phyloP scores from a whole-genome alignment of 2,797 vertebrate species.

The Chrysocyon brachyurus region DNA sequence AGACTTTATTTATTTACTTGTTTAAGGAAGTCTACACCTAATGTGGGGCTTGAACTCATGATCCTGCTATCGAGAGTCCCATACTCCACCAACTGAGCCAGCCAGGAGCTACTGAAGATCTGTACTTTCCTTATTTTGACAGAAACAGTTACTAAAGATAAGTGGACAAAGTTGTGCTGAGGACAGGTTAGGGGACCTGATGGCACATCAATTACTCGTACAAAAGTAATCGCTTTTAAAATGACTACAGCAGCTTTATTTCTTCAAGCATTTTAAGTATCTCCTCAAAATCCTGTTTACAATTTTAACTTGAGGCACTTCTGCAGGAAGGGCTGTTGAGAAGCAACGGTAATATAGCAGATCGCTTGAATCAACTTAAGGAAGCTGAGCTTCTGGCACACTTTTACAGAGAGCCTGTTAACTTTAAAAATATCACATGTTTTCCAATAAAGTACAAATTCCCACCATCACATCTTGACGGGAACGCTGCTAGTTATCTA shows the following conservation, averaged over 20 bases:
- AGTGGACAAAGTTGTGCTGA: background rate
- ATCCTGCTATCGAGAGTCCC: background rate
- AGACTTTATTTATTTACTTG: background rate
- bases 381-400: background rate
- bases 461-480: background rate
- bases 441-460: conserved; percentile 34
- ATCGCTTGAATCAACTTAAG: background rate
- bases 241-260: background rate
- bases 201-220: background rate
- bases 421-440: background rate
- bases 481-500: conserved; percentile 15
- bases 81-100: background rate
- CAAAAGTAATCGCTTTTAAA: background rate
- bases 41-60: background rate
- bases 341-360: background rate
- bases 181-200: background rate
- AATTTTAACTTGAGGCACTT: background rate
- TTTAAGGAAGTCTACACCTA: background rate
- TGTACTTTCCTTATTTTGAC: background rate
- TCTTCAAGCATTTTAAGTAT: background rate
- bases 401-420: background rate
- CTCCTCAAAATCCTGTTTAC: background rate
- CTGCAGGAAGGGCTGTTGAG: background rate
- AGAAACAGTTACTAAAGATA: background rate
- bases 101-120: background rate